These are phyloP conservation scores for Ailuropoda melanoleuca DNA, from an alignment of 2,113 vertebrate species.

Conservation along the genomic window DNA sequence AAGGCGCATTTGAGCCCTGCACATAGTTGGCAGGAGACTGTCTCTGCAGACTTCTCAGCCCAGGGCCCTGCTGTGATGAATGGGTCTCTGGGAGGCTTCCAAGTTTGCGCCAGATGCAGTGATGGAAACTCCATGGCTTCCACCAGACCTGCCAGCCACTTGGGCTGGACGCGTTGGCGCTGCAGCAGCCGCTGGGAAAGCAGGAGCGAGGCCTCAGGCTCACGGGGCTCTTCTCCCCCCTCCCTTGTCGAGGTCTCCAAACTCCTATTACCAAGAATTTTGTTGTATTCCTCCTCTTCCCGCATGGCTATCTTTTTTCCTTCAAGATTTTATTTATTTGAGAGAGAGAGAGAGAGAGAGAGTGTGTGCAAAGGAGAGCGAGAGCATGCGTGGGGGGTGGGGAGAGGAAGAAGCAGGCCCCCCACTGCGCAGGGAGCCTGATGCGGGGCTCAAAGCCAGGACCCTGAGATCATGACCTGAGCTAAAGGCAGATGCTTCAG, in stretches of 20 bases:
- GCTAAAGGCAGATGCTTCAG: background rate
- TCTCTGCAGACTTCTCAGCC: background rate
- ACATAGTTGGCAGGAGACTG: background rate
- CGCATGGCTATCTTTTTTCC: background rate
- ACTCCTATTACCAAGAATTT: background rate
- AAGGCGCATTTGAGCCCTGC: background rate
- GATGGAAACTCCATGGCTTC: rapidly evolving
- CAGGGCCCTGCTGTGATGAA: background rate
- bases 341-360: too few relatives aligned
- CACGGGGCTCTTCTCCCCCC: rapidly evolving
- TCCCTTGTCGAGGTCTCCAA: rapidly evolving
- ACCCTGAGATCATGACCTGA: background rate
- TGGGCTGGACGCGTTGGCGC: too few relatives aligned
- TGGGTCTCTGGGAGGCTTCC: background rate
- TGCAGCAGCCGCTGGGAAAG: too few relatives aligned
- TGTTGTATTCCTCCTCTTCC: background rate
- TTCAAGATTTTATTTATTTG: too few relatives aligned
- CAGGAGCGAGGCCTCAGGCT: rapidly evolving
- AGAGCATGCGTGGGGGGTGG: too few relatives aligned
- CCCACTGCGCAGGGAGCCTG: too few relatives aligned
- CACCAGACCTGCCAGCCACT: background rate
- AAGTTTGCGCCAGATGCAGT: background rate
- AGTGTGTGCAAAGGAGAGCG: too few relatives aligned
- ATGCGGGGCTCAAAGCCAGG: too few relatives aligned
- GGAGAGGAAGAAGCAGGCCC: too few relatives aligned